Evolutionary conservation across 2,888 invertebrate species (phyloP), one percentile per base, ranked within the genome.

Genomic region (Baronia brevicornis): DNA sequence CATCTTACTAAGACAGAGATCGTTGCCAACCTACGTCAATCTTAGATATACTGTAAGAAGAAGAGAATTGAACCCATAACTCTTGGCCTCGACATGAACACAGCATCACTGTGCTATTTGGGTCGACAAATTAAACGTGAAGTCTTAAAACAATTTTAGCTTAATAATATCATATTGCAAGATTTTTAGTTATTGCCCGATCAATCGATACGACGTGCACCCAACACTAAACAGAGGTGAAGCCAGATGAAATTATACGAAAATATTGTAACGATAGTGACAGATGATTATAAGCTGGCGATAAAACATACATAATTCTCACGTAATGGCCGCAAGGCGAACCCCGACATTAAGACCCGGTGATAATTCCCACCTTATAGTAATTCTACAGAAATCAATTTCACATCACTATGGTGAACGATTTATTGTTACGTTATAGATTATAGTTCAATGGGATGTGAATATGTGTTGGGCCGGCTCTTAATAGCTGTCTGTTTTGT

Each of bases 261-360:
- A 77, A 82, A 82, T 79, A 80, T 75, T 70, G 73, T 80, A 77
- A 78, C 72, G 74, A 79, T 80, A 79, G 82, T 84, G 84, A 84
- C 84, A 84, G 79, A 82, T 82, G 80, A 84, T 82, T 82, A 82
- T 82, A 82, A 82, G 77, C 74, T 71, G 70, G 74, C 74, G 80
- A 82, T 82, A 82, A 84, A 84, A 84, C 80, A 82, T 69, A 84
- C 80, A 84, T 80, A 80, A 82, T 82, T 82, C 79, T 66, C 65
- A 59, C 57, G 58, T 77, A 78, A 80, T 77, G 65, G 77, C 60
- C 60, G 50, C 47, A 47, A 46, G 48, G 43, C 31, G 55, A 46
- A 48, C 48, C 44, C 49, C 38, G 48, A 52, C 56, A 58, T 61
- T 61, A 60, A 51, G 46, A 39, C 47, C 44, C 48, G 51, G 40